Base-by-base conservation (phyloP, 2,888 invertebrate genomes). In the Drosophila gaucha region DNA sequence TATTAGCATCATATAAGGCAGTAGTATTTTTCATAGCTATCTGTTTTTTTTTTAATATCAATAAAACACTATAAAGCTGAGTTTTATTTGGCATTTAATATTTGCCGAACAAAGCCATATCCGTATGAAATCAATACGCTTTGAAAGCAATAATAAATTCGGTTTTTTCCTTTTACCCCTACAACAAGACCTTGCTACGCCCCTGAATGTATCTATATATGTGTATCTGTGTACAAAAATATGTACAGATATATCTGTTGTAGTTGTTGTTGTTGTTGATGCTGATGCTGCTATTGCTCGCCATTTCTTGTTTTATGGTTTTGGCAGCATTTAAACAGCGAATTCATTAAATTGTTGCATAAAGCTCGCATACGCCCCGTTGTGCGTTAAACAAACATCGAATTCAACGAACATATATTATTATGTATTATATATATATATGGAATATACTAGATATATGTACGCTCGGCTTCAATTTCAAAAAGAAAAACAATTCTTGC, bases 281-380 rank as follows among this genome's bases (percentile, higher is more conserved):
- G 41, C 22, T 64, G 51, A 30, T 39, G 47, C 38, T 54, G 63
- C 43, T 71, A 64, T 41, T 55, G 70, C 39, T 56, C 74, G 59
- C 52, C 56, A 65, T 71, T 77, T 65, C 74, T 64, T 76, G 66
- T 78, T 78, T 68, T 66, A 74, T 78, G 78, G 78, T 74, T 78
- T 74, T 74, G 78, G 71, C 73, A 78, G 71, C 76, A 67, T 78
- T 76, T 76, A 74, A 78, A 68, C 64, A 67, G 55, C 57, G 67
- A 68, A 78, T 76, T 78, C 71, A 74, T 76, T 76, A 68, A 78
- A 76, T 74, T 78, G 65, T 56, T 54, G 63, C 58, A 62, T 50
- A 63, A 54, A 56, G 43, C 8, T 33, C 38, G 44, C 38, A 44
- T 39, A 63, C 69, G 66, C 73, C 73, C 71, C 43, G 22, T 30